phyloP scores from a whole-genome alignment of 2,113 vertebrate genomes.

The Pomatostomus ruficeps region DNA sequence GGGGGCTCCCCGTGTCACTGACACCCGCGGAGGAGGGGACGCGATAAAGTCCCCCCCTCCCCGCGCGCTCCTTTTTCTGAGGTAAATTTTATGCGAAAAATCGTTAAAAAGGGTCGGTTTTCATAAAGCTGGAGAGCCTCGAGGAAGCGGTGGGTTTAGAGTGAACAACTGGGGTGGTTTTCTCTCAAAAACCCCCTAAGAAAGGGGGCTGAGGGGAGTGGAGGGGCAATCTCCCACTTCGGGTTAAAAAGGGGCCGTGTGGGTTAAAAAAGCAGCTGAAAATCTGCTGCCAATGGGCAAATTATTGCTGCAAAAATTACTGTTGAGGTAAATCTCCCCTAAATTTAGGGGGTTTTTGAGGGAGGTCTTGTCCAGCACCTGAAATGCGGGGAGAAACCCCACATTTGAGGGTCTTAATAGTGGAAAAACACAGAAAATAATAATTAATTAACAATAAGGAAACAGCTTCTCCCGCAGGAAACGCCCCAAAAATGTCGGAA shows the following conservation, averaged over 20 bases:
- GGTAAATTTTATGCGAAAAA: background rate
- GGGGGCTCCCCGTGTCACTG: background rate
- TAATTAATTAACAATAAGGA: background rate
- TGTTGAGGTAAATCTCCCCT: accelerated
- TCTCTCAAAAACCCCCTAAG: accelerated
- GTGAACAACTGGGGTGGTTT: accelerated
- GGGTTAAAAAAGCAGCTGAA: background rate
- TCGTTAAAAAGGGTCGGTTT: accelerated
- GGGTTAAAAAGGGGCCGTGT: background rate
- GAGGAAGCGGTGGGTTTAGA: background rate
- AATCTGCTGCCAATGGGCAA: accelerated
- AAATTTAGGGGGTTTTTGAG: background rate
- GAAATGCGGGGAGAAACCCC: accelerated
- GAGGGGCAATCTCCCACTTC: accelerated
- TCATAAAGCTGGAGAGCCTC: background rate
- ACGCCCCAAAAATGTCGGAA: background rate
- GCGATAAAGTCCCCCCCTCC: accelerated
- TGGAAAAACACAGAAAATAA: background rate
- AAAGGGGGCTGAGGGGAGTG: accelerated
- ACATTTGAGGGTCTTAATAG: background rate
- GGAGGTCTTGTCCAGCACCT: too few species aligned
- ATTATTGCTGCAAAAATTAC: background rate
- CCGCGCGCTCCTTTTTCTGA: background rate
- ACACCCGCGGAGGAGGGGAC: accelerated
- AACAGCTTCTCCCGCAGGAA: background rate